These are phyloP conservation scores for Andinoacara biseriatus DNA, from an alignment of 2,113 vertebrate genomes.

Conservation along the genomic window DNA sequence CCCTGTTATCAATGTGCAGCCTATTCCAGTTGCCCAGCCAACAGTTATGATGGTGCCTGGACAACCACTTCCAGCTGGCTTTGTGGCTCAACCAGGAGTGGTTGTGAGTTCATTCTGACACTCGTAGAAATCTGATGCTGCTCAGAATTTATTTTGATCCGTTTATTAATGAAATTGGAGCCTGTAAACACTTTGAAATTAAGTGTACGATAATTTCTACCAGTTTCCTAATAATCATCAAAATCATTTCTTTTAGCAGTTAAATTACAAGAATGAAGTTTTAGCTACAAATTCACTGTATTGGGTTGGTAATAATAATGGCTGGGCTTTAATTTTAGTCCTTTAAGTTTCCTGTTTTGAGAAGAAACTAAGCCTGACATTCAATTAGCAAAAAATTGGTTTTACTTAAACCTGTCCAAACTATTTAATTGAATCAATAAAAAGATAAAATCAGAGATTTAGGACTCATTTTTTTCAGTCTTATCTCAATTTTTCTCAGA, in stretches of 20 bases:
- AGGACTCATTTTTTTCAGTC: too few species aligned
- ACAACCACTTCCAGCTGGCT: background rate
- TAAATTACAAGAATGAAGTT: background rate
- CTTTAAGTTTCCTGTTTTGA: too few species aligned
- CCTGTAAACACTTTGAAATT: background rate
- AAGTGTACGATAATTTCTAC: background rate
- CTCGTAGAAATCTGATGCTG: background rate
- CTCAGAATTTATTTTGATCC: background rate
- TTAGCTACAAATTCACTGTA: too few species aligned
- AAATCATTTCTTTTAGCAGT: background rate
- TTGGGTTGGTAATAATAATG: too few species aligned
- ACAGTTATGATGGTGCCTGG: background rate
- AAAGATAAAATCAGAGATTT: accelerated
- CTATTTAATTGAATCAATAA: background rate
- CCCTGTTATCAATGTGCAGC: constrained; percentile 29
- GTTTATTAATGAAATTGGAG: background rate
- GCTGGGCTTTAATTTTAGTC: too few species aligned
- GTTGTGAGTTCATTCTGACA: background rate
- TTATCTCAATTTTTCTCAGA: too few species aligned
- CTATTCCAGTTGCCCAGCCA: background rate
- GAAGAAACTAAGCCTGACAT: background rate
- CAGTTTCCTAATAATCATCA: background rate
- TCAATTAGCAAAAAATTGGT: background rate
- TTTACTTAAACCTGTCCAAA: background rate
- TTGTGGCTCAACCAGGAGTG: background rate